Base-by-base conservation (phyloP, 2,113 vertebrate species). In the Oplegnathus fasciatus region DNA sequence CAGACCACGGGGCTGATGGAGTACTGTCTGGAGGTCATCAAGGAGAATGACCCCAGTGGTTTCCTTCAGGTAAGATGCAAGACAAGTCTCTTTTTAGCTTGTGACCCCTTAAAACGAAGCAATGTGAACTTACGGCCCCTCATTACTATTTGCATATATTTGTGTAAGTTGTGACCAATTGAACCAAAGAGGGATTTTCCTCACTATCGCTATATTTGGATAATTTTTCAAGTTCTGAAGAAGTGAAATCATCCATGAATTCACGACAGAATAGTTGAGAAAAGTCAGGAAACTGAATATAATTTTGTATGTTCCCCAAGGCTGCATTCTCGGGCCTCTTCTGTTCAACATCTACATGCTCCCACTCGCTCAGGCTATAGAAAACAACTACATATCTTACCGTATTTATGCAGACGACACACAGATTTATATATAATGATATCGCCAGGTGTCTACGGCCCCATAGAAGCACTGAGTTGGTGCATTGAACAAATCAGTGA, bases 1-100 rank as follows among this genome's bases (percentile, higher is more conserved):
- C 98, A 99, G 96, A 99, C 98, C 80, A 99, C 98, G 0, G 98
- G 98, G 13, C 95, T 99, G 92, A 99, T 99, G 98, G 98, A 99
- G 80, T 99, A 99, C 87, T 99, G 98, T 76, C 94, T 99, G 94
- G 98, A 99, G 86, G 98, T 99, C 92, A 99, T 99, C 94, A 99
- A 99, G 94, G 98, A 99, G 93, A 99, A 99, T 2, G 98, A 99
- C 82, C 98, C 98, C 86, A 99, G 98, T 0, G 98, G 98, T 24
- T 99, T 99, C 94, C 95, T 99, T 75, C 98, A 99, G 98, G 98
- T 99, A 9, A 37, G 80, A 52, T 9, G 20, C 34, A 37, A 24
- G 1, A 20, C 2, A 40, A 55, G 57, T 26, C 20, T 4, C 3
- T 15, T 55, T 40, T 40, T 26, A 11, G 8, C 60, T 62, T 1